A percentile compares a stretch with the other conserved stretches of the same genome.
Conservation (phyloP, 30 jellyfish, hydroid and myxozoan genomes). For the Aurelia sp. region DNA sequence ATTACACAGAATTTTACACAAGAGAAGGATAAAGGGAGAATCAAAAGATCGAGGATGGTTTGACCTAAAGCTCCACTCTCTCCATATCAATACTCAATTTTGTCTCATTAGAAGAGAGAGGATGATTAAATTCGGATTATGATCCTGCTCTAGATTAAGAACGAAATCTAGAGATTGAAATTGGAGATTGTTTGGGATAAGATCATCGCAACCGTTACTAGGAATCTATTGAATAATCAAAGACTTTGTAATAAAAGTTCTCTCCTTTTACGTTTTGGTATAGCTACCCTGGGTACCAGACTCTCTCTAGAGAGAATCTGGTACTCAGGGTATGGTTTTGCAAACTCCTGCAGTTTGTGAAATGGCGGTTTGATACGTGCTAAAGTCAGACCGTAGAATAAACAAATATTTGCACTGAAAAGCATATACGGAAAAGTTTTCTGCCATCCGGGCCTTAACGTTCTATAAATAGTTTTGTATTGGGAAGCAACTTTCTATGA, state of each 20-base stretch:
- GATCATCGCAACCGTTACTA: conserved; percentile 49
- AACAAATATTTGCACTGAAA: too few relatives aligned
- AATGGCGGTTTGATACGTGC: too few relatives aligned
- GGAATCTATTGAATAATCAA: conserved; percentile 13
- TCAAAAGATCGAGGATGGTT: conserved; percentile 20
- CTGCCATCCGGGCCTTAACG: too few relatives aligned
- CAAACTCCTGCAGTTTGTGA: too few relatives aligned
- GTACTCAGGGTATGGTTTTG: too few relatives aligned
- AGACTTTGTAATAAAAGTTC: neutral
- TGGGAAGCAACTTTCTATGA: too few relatives aligned
- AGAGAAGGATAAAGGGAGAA: conserved; percentile 23
- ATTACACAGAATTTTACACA: neutral
- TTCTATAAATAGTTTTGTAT: too few relatives aligned
- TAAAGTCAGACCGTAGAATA: too few relatives aligned
- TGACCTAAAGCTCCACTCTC: conserved; percentile 13
- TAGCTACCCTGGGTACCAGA: too few relatives aligned
- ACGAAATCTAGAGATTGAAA: conserved; percentile 39
- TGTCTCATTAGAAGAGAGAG: conserved; percentile 5
- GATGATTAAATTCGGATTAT: conserved; percentile 36
- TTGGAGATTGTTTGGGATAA: conserved; percentile 27
- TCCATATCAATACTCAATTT: neutral
- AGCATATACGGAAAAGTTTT: too few relatives aligned
- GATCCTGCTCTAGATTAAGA: conserved; percentile 35
- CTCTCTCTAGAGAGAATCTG: too few relatives aligned
- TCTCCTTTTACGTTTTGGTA: too few relatives aligned